These are phyloP conservation scores for Hirundichthys speculiger DNA, from an alignment of 2,113 vertebrate genomes.

Conservation along the genomic window DNA sequence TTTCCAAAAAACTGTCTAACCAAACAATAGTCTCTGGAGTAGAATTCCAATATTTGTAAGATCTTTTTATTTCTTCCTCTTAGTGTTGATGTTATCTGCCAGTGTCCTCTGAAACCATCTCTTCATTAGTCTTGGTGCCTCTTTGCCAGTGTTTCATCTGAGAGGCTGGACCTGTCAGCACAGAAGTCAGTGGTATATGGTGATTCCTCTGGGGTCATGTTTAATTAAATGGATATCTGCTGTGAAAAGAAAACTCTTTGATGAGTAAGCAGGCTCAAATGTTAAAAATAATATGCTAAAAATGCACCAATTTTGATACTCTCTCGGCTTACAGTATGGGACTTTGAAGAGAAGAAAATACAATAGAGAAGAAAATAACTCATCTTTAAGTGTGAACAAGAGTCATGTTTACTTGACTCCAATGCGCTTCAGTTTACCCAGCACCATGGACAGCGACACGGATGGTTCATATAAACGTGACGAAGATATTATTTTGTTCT, in stretches of 20 bases:
- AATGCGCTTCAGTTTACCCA: constrained; percentile 35
- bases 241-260: constrained; percentile 33
- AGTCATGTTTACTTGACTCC: neutral
- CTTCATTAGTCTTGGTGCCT: neutral
- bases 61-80: no score
- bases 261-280: constrained; percentile 35
- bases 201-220: constrained; percentile 74
- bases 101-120: constrained; percentile 16
- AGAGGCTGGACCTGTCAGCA: constrained; percentile 32
- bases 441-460: constrained; percentile 76
- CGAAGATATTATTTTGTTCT: no score
- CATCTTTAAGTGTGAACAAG: no score
- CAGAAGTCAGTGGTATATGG: constrained; percentile 47
- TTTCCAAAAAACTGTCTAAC: neutral
- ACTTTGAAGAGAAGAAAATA: neutral
- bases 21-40: neutral
- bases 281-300: neutral
- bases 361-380: neutral
- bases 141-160: constrained; percentile 9
- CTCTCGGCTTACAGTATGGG: neutral
- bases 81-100: constrained; percentile 1
- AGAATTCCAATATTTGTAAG: neutral
- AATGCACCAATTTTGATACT: no score
- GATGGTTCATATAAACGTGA: constrained; percentile 6
- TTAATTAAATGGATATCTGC: constrained; percentile 68